These are phyloP conservation scores for Phalacrocorax carbo DNA, from an alignment of 2,113 vertebrate species.

Conservation along the genomic window DNA sequence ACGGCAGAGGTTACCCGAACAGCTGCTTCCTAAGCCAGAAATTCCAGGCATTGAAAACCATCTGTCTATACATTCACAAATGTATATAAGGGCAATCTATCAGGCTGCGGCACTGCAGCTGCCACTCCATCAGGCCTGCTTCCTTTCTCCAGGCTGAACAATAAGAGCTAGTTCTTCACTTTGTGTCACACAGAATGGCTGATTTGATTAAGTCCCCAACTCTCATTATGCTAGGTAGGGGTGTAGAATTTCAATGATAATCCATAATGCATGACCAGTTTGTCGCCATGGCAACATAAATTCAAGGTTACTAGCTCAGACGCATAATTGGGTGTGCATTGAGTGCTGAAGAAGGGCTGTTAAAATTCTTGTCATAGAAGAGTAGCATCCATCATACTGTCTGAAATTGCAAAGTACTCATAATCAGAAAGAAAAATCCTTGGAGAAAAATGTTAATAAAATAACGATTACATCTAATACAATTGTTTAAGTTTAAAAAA, in stretches of 20 bases:
- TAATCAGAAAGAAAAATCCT: conserved; percentile 92
- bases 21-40: conserved; percentile 96
- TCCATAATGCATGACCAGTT: conserved; percentile 99
- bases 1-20: conserved; percentile 91
- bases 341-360: conserved; percentile 97
- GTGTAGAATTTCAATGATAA: conserved; percentile 99
- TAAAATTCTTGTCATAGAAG: conserved; percentile 99
- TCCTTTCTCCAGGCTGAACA: conserved; percentile 85
- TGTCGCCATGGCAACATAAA: conserved; percentile 99
- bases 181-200: conserved; percentile 98
- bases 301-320: conserved; percentile 99
- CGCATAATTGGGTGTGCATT: conserved; percentile 99
- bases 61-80: conserved; percentile 96
- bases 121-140: conserved; percentile 85
- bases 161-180: conserved; percentile 94
- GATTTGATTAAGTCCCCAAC: conserved; percentile 99
- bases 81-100: conserved; percentile 96
- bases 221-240: conserved; percentile 99
- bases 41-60: conserved; percentile 96
- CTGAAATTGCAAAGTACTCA: conserved; percentile 92
- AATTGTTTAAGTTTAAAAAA: conserved; percentile 76
- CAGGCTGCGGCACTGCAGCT: conserved; percentile 90
- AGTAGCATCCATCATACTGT: conserved; percentile 97
- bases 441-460: conserved; percentile 87
- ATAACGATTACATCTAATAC: conserved; percentile 76